Base-by-base conservation (phyloP, 2,113 vertebrate species). In the Cynoglossus semilaevis region DNA sequence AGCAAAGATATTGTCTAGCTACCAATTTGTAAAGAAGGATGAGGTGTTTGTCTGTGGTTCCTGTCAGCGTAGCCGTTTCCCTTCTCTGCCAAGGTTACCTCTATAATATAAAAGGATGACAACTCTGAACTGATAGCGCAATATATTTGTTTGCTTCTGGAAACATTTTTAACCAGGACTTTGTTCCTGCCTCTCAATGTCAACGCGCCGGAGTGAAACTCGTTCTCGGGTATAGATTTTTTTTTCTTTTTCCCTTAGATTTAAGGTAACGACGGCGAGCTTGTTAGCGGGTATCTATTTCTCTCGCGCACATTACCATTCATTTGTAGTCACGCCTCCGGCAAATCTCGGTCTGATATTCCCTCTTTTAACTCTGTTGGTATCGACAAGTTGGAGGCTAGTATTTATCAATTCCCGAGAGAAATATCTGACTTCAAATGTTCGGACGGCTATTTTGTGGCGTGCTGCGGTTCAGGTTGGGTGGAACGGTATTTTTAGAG, bases 1-100 rank as follows among this genome's bases (percentile, higher is more conserved):
- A 40, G 67, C 59, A 69, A 58, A 75, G 57, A 76, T 46, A 59
- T 67, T 51, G 41, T 70, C 62, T 12, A 46, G 72, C 61, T 70
- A 59, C 74, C 76, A 81, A 77, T 80, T 83, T 81, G 76, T 81
- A 58, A 46, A 13, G 46, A 18, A 76, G 17, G 46, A 59, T 19
- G 44, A 61, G 52, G 19, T 36, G 65, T 72, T 63, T 72, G 72
- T 72, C 54, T 65, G 22, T 55, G 45, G 22, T 29, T 29, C 61
- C 54, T 67, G 57, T 76, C 65, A 45, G 52, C 57, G 72, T 42
- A 15, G 14, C 5, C 22, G 22, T 6, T 29, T 55, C 16, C 48
- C 36, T n/a, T 36, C 37, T 18, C 8, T 45, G 10, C 40, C 65
- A 8, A 42, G 40, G 45, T 40, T 40, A 16, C 29, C 18, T 29